Conservation (phyloP, 2,797 vertebrate species). For the Trichosurus vulpecula region DNA sequence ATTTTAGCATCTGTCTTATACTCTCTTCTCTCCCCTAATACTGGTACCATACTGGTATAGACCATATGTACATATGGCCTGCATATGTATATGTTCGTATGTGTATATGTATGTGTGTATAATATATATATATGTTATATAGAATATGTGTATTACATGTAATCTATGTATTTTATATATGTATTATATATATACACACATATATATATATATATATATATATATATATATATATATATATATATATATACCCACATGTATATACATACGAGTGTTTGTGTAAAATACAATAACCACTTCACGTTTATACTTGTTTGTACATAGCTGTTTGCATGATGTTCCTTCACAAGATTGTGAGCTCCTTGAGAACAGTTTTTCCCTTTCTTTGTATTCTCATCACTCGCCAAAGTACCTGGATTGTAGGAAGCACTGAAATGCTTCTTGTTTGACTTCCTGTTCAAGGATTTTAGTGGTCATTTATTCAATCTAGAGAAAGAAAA, state of each 20-base stretch:
- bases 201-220: no score
- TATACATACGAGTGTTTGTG: background rate
- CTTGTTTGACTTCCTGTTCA: background rate
- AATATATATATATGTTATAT: no score
- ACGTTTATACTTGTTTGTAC: background rate
- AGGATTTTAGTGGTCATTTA: background rate
- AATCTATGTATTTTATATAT: no score
- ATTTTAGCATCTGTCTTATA: background rate
- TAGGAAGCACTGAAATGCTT: background rate
- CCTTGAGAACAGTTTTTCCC: background rate
- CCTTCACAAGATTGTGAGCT: background rate
- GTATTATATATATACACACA: no score
- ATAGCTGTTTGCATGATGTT: background rate
- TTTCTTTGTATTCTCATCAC: background rate
- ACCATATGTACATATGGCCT: no score
- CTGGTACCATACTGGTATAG: background rate
- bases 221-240: no score
- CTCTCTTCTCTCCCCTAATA: background rate
- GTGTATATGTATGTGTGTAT: no score
- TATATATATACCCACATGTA: no score
- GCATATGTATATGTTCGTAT: no score
- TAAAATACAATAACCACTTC: background rate
- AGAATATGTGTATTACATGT: no score
- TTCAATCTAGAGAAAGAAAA: background rate
- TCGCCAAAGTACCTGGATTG: background rate